Percentiles rank a stretch among this genome's conserved stretches.
Evolutionary conservation across 2,113 vertebrate genomes (phyloP).

Genomic region (Haliaeetus leucogaster): DNA sequence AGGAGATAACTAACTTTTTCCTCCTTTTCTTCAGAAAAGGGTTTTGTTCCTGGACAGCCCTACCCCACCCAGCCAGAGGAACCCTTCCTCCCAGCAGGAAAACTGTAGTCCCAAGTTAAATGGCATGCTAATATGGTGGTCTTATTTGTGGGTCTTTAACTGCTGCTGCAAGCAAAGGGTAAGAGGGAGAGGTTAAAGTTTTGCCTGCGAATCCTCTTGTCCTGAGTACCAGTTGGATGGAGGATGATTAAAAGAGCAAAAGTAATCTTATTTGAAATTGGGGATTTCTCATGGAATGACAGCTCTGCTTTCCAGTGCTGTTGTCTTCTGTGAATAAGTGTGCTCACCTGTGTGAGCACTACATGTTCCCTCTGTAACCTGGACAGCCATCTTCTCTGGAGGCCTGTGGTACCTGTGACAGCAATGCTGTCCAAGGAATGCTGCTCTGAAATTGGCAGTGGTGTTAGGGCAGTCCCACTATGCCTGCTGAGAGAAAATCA

Average conservation of each 20-base stretch:
- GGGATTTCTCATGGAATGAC: neutral
- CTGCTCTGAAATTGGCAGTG: neutral
- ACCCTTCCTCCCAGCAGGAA: neutral
- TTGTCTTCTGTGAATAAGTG: neutral
- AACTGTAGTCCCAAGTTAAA: neutral
- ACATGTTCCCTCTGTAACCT: neutral
- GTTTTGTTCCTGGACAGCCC: neutral
- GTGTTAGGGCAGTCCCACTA: neutral
- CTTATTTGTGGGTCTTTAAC: neutral
- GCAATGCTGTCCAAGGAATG: neutral
- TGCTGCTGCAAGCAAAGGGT: neutral
- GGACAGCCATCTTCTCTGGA: neutral
- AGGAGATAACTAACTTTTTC: neutral
- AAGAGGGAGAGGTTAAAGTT: neutral
- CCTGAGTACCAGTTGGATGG: neutral
- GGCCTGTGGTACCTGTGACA: rapidly evolving
- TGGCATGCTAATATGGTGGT: neutral
- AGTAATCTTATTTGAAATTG: neutral
- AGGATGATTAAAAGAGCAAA: neutral
- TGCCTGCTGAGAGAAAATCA: neutral
- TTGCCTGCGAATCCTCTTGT: neutral
- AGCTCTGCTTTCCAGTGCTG: neutral
- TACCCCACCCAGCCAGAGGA: neutral
- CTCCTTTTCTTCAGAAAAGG: neutral
- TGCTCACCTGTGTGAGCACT: neutral